phyloP scores from a whole-genome alignment of 1,140 invertebrate species.

The Caenorhabditis inopinata region DNA sequence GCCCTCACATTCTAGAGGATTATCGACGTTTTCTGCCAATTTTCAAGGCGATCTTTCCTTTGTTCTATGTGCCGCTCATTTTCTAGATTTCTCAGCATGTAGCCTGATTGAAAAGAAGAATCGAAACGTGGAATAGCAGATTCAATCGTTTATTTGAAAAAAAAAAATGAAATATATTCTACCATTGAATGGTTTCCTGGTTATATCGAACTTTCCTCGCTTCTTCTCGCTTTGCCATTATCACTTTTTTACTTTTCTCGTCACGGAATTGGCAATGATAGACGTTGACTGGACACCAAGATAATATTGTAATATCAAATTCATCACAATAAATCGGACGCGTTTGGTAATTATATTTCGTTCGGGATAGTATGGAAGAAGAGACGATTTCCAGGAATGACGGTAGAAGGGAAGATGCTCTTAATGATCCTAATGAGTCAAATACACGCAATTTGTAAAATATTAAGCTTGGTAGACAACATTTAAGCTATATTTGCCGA shows the following conservation, averaged over 20 bases:
- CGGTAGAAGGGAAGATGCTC: background rate
- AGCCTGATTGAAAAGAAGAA: too few relatives aligned
- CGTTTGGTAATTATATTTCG: background rate
- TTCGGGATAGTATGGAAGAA: background rate
- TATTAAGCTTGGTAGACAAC: too few relatives aligned
- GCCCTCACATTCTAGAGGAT: background rate
- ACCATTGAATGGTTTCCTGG: background rate
- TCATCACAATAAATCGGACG: constrained; percentile 10
- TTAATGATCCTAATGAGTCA: too few relatives aligned
- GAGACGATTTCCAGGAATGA: background rate
- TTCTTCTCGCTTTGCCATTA: background rate
- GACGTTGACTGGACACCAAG: background rate
- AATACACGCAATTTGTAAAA: too few relatives aligned
- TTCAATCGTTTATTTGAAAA: background rate
- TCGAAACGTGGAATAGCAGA: background rate
- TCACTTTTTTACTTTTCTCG: background rate
- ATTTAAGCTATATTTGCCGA: too few relatives aligned
- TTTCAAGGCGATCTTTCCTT: background rate
- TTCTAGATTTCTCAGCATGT: too few relatives aligned
- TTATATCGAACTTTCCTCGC: background rate
- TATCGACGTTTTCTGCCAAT: constrained; percentile 21
- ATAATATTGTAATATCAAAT: background rate
- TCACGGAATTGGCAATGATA: constrained; percentile 3
- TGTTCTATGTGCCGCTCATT: background rate
- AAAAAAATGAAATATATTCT: background rate